A percentile compares a stretch with the other conserved stretches of the same genome.
Evolutionary conservation across 1,140 invertebrate species (phyloP).

Genomic region (Aphelenchoides fujianensis): DNA sequence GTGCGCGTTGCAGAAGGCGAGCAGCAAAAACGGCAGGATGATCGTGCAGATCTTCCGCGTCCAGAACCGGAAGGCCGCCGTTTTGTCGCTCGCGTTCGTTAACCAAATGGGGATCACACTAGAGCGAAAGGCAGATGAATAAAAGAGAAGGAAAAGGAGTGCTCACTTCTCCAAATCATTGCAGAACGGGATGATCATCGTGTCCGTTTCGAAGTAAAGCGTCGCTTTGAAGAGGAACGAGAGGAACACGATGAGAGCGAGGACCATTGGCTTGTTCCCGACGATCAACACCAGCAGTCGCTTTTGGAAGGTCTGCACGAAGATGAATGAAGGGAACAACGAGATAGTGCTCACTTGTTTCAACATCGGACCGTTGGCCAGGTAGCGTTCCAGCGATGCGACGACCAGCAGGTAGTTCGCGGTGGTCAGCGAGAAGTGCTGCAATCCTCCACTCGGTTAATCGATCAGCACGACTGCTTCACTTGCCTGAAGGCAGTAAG

Average conservation of each 20-base stretch:
- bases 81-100: conserved; percentile 22
- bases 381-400: conserved; percentile 48
- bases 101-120: conserved; percentile 50
- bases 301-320: conserved; percentile 35
- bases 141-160: no score
- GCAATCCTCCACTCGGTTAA: no score
- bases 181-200: conserved; percentile 23
- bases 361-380: conserved; percentile 49
- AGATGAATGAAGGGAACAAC: no score
- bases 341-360: conserved; percentile 32
- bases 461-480: no score
- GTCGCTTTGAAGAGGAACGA: conserved; percentile 50
- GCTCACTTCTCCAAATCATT: conserved; percentile 27
- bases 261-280: conserved; percentile 35
- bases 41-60: conserved; percentile 53
- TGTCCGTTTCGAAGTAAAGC: conserved; percentile 43
- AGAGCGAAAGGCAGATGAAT: no score
- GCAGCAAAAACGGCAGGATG: conserved; percentile 51
- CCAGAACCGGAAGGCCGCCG: conserved; percentile 43
- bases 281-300: conserved; percentile 46
- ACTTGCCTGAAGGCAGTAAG: conserved; percentile 50
- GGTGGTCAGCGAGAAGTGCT: conserved; percentile 52
- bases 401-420: conserved; percentile 52
- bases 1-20: conserved; percentile 49
- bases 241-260: conserved; percentile 30